A percentile compares a stretch with the other conserved stretches of the same genome.
These are phyloP conservation scores for Chrysolina haemoptera DNA, from an alignment of 2,888 invertebrate genomes.

Conservation along the genomic window DNA sequence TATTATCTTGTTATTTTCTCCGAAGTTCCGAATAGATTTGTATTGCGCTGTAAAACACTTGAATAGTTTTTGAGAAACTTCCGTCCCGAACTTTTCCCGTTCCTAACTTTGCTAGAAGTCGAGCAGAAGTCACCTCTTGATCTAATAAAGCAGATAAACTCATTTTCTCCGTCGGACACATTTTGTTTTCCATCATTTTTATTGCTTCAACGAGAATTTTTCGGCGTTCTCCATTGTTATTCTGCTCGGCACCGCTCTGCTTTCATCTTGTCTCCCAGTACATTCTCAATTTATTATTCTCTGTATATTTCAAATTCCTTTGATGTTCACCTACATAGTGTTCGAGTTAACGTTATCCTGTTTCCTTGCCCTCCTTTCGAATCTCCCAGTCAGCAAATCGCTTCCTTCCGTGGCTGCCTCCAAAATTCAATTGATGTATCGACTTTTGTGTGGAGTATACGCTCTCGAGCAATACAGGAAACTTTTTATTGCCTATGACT, in stretches of 20 bases:
- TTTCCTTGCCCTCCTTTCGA: constrained; percentile 51
- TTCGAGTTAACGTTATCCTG: constrained; percentile 50
- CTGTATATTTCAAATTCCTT: constrained; percentile 63
- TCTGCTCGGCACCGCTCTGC: constrained; percentile 61
- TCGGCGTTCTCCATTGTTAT: constrained; percentile 59
- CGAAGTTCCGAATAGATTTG: constrained; percentile 34
- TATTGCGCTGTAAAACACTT: constrained; percentile 45
- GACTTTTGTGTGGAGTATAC: background rate
- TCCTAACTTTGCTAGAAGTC: constrained; percentile 39
- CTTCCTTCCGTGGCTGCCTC: constrained; percentile 34
- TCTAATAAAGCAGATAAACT: constrained; percentile 58
- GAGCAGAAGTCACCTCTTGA: constrained; percentile 47
- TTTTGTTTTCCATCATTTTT: constrained; percentile 64
- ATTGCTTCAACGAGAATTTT: constrained; percentile 60
- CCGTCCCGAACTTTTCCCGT: constrained; percentile 39
- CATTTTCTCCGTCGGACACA: constrained; percentile 58
- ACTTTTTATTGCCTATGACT: background rate
- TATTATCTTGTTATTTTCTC: constrained; percentile 22
- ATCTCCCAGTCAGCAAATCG: constrained; percentile 54
- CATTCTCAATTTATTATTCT: constrained; percentile 65
- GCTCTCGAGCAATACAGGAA: background rate
- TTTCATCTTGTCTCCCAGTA: constrained; percentile 59
- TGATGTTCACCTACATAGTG: constrained; percentile 62
- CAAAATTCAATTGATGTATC: constrained; percentile 46
- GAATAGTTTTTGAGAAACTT: constrained; percentile 46